Percentiles rank a stretch among this genome's conserved stretches.
Evolutionary conservation across 2,888 invertebrate genomes (phyloP).

Genomic region (Thera obeliscata): DNA sequence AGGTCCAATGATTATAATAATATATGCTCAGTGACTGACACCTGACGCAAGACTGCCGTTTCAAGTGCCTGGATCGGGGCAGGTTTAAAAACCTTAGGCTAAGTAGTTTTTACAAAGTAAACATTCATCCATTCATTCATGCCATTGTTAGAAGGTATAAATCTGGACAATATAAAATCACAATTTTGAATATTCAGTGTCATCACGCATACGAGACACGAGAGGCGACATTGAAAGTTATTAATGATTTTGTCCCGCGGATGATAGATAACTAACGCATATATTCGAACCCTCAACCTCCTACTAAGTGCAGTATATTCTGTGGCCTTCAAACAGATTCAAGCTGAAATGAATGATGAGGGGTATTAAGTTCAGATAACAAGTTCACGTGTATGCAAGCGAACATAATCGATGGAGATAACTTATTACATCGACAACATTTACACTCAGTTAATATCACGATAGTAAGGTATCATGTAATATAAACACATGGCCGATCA

Average conservation of each 20-base stretch:
- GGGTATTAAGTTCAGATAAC: conserved; percentile 8
- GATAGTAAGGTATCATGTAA: not conserved
- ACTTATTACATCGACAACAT: not conserved
- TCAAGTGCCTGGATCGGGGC: too few relatives aligned
- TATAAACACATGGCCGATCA: too few relatives aligned
- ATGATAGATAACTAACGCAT: conserved; percentile 13
- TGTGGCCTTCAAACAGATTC: conserved; percentile 12
- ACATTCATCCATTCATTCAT: too few relatives aligned
- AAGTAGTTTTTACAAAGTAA: too few relatives aligned
- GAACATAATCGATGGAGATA: not conserved
- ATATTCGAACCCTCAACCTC: conserved; percentile 7
- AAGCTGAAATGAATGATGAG: conserved; percentile 15
- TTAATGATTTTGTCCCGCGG: conserved; percentile 20
- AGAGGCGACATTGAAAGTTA: conserved; percentile 20
- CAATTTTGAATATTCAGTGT: conserved; percentile 5
- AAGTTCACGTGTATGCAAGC: not conserved
- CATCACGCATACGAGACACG: not conserved
- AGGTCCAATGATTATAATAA: too few relatives aligned
- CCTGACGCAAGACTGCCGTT: too few relatives aligned
- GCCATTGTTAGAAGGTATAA: too few relatives aligned
- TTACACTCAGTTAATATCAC: not conserved
- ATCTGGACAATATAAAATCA: too few relatives aligned
- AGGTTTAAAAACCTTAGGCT: too few relatives aligned
- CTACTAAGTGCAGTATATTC: conserved; percentile 8
- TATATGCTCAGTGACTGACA: too few relatives aligned